phyloP scores from a whole-genome alignment of 1,140 invertebrate species.

The Caerostris extrusa region DNA sequence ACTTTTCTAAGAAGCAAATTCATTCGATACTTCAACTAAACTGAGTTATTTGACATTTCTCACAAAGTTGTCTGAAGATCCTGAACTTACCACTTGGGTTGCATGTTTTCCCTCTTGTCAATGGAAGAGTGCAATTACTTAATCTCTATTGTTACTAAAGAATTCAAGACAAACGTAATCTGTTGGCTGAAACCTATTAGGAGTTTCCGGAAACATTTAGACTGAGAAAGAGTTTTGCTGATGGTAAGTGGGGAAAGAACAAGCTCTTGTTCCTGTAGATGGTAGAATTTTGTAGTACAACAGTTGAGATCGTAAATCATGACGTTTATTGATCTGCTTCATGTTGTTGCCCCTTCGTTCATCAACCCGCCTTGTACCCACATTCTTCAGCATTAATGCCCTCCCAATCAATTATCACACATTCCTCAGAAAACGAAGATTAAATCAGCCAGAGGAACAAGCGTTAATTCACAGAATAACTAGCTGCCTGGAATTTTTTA shows the following conservation, averaged over 20 bases:
- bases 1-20: too few species aligned
- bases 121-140: not conserved
- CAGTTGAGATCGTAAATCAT: not conserved
- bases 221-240: not conserved
- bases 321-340: constrained; percentile 21
- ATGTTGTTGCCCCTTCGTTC: constrained; percentile 30
- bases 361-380: not conserved
- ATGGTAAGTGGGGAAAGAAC: not conserved
- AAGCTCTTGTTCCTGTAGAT: not conserved
- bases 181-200: not conserved
- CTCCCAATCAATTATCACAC: constrained; percentile 9
- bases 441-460: not conserved
- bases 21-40: not conserved
- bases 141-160: not conserved
- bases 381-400: not conserved
- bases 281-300: not conserved
- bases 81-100: not conserved
- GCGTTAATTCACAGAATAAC: not conserved
- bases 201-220: not conserved
- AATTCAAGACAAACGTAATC: not conserved
- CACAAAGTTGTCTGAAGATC: not conserved
- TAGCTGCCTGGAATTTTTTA: not conserved
- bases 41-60: not conserved
- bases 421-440: not conserved
- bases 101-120: not conserved